A percentile compares a stretch with the other conserved stretches of the same genome.
These are phyloP conservation scores for Edolisoma coerulescens DNA, from an alignment of 2,113 vertebrate genomes.

Conservation along the genomic window DNA sequence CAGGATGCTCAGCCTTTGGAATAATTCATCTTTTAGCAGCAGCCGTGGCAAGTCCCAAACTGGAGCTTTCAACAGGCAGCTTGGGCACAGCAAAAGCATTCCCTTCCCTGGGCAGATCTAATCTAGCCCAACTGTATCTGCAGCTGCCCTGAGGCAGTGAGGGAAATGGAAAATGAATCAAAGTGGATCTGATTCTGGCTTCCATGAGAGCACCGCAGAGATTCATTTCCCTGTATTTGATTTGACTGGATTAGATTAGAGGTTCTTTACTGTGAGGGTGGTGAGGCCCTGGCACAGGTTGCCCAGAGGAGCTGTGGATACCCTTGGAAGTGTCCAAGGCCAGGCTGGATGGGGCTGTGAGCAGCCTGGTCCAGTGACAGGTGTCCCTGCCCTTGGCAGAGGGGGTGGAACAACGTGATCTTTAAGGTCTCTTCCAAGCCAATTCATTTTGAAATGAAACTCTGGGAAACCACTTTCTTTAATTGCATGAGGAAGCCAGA, in stretches of 20 bases:
- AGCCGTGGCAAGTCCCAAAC: background rate
- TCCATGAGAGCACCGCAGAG: background rate
- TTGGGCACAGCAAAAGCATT: background rate
- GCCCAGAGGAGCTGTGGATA: background rate
- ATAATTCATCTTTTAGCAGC: conserved; percentile 33
- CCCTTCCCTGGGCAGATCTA: background rate
- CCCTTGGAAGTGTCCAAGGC: background rate
- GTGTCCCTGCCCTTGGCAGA: background rate
- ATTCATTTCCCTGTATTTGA: background rate
- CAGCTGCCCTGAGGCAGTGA: background rate
- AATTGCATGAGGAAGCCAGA: background rate
- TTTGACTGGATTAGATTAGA: background rate
- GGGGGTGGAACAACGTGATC: background rate
- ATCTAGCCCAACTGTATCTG: background rate
- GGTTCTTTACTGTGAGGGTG: background rate
- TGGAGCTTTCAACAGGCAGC: background rate
- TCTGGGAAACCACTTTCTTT: background rate
- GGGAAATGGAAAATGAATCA: background rate
- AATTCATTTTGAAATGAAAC: background rate
- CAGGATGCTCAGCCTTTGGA: conserved; percentile 29
- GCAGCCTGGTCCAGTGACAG: too few relatives aligned
- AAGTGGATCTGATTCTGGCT: background rate
- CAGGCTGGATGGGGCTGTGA: background rate
- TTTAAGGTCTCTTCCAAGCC: background rate
- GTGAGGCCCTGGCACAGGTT: background rate